phyloP scores from a whole-genome alignment of 2,888 invertebrate genomes.

The Fissipunctia ypsillon region DNA sequence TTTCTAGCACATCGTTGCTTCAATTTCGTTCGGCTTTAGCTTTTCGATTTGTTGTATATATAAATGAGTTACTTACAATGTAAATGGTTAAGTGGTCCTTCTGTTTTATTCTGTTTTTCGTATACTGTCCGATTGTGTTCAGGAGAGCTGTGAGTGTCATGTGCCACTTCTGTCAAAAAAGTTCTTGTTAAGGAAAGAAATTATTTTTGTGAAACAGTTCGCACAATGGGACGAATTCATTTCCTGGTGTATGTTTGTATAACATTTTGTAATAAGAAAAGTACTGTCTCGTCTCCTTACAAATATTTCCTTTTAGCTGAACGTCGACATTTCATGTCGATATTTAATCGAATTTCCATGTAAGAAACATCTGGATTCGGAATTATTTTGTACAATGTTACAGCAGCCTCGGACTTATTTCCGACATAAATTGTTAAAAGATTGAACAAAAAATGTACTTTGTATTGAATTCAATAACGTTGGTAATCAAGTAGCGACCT shows the following conservation, averaged over 20 bases:
- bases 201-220: background rate
- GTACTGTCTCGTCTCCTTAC: background rate
- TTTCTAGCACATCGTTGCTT: background rate
- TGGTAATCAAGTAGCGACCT: background rate
- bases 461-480: background rate
- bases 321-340: background rate
- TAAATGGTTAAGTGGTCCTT: background rate
- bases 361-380: constrained; percentile 13
- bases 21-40: background rate
- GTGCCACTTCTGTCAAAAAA: constrained; percentile 4
- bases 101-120: background rate
- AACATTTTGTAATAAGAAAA: background rate
- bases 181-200: background rate
- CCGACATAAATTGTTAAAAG: background rate
- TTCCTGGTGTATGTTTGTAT: background rate
- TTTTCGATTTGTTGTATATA: background rate
- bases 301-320: constrained; percentile 3
- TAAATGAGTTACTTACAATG: background rate
- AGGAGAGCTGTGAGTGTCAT: background rate
- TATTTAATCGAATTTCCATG: constrained; percentile 26
- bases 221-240: background rate
- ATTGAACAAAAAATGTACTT: background rate
- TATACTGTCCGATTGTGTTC: background rate
- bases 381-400: background rate
- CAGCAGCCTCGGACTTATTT: background rate